Conservation (phyloP, 2,888 invertebrate species). For the Noctuana brunneofusca region DNA sequence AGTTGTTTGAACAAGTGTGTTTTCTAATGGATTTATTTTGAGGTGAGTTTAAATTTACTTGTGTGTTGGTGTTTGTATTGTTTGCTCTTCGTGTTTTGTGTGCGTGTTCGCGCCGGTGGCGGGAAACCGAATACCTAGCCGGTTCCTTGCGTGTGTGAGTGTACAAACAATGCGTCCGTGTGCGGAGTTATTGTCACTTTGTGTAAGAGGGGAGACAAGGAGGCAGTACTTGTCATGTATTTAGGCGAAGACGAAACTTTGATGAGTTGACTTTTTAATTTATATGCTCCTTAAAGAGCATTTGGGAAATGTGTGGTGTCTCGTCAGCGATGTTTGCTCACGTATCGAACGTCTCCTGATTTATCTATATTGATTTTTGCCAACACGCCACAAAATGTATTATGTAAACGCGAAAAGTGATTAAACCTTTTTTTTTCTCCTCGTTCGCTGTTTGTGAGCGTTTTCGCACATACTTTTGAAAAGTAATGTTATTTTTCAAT, state of each 20-base stretch:
- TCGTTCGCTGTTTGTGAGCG: constrained; percentile 11
- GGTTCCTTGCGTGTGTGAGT: constrained; percentile 68
- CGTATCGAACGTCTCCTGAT: constrained; percentile 51
- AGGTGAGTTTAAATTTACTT: constrained; percentile 83
- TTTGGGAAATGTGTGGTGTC: constrained; percentile 48
- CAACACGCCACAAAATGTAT: constrained; percentile 64
- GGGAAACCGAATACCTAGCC: constrained; percentile 82
- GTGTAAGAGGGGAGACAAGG: constrained; percentile 75
- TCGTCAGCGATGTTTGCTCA: constrained; percentile 58
- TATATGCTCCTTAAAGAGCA: constrained; percentile 62
- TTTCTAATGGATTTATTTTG: constrained; percentile 84
- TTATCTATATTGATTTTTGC: constrained; percentile 70
- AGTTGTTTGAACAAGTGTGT: constrained; percentile 83
- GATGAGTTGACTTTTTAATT: constrained; percentile 79
- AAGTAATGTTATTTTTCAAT: constrained; percentile 19
- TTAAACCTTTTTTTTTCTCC: constrained; percentile 36
- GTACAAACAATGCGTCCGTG: constrained; percentile 68
- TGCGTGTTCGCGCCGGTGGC: constrained; percentile 79
- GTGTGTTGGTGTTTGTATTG: constrained; percentile 82
- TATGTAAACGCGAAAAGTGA: constrained; percentile 56
- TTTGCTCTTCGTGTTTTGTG: constrained; percentile 79
- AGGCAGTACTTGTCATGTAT: constrained; percentile 81
- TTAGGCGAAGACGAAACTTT: constrained; percentile 78
- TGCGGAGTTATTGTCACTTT: constrained; percentile 79
- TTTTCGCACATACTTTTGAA: constrained; percentile 20